phyloP scores from a whole-genome alignment of 2,888 invertebrate genomes.

The Automeris io region DNA sequence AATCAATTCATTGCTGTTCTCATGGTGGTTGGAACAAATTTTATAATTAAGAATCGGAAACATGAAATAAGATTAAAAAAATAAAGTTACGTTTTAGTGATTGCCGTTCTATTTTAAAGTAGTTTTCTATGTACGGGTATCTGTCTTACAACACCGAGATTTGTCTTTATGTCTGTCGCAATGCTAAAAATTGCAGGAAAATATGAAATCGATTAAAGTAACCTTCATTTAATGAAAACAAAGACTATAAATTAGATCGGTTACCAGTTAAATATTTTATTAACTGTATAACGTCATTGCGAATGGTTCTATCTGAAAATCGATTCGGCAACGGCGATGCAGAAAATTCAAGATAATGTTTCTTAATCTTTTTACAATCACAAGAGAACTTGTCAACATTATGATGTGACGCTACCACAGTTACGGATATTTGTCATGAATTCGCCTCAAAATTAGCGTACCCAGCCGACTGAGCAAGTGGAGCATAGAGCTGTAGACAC shows the following conservation, averaged over 20 bases:
- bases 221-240: neutral
- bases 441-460: conserved; percentile 41
- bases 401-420: conserved; percentile 21
- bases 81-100: no score
- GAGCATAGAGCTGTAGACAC: conserved; percentile 36
- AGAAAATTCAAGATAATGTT: conserved; percentile 5
- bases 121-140: no score
- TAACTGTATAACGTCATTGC: neutral
- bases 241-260: neutral
- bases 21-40: neutral
- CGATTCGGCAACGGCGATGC: neutral
- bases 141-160: no score
- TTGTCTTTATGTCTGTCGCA: no score
- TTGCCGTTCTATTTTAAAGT: no score
- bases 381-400: conserved; percentile 8
- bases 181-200: no score
- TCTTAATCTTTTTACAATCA: conserved; percentile 7
- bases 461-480: conserved; percentile 33
- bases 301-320: neutral
- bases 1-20: neutral
- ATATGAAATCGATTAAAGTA: neutral
- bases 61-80: neutral
- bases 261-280: neutral
- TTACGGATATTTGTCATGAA: conserved; percentile 36
- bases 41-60: neutral